Base-by-base conservation (phyloP, 2,888 invertebrate species). In the Napeogenes inachia region DNA sequence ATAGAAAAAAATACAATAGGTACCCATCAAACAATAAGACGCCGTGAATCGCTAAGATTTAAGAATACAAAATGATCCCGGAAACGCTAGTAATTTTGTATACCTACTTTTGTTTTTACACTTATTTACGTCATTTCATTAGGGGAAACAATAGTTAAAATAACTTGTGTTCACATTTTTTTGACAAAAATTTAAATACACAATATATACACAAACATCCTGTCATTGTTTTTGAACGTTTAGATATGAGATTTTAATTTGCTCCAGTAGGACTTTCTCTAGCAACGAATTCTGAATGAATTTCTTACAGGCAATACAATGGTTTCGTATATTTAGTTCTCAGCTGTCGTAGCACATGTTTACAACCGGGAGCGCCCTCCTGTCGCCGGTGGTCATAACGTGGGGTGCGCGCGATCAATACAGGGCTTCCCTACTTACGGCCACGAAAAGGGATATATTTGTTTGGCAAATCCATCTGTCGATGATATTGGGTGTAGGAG, bases 361-460 rank as follows among this genome's bases (percentile, higher is more conserved):
- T 82, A 82, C 67, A 81, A 77, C 74, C 79, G 77, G 79, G 80
- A 81, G 83, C 85, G 87, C 84, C 87, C 87, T 82, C 77, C 79
- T 85, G 89, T 85, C 87, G 88, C 84, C 88, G 82, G 79, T 87
- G 85, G 86, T 76, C 87, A 84, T 81, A 81, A 82, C 79, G 83
- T 84, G 86, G 87, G 87, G 85, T 78, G 85, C 79, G 68, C 72
- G 73, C 87, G 87, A 89, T 89, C 89, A 69, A 89, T 89, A 89
- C 77, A 82, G 84, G 88, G 84, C 84, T 89, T 89, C 87, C 87
- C 84, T 81, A 70, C 76, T 73, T 74, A 68, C 72, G 66, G 63
- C 78, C 81, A 80, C 82, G 78, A 63, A 64, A 64, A 59, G 47
- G 56, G 42, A 57, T 62, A 57, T 33, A 46, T 32, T 54, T 45